Base-by-base conservation (phyloP, 2,113 vertebrate species). In the Marmota monax region DNA sequence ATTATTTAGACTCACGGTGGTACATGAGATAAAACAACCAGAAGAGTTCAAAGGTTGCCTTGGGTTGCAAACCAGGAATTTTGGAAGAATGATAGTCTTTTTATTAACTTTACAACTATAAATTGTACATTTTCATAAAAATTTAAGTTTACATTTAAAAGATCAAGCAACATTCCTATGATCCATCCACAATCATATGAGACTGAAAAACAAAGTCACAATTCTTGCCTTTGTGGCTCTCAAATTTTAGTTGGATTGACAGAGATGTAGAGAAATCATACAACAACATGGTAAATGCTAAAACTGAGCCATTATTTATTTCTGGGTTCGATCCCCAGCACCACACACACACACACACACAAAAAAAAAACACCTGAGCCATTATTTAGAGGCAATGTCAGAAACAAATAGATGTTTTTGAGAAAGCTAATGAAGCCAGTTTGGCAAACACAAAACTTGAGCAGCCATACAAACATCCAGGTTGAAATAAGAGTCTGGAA, bases 61-160 rank as follows among this genome's bases (percentile, higher is more conserved):
- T 10, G 10, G 39, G 7, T 56, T n/a, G 18, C 76, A 80, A 6
- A 48, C 23, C 14, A 32, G 39, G 65, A 79, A 39, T 72, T 72
- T 42, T 34, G 48, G 20, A 11, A 48, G 20, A 11, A 48, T 85
- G 23, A 58, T 0, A 32, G 42, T 84, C 39, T 61, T 25, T 27
- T 34, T 53, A 45, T 42, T 79, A 32, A 72, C 29, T 51, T 77
- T 65, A 20, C 27, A 93, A 76, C 39, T 72, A 18, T 70, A 82
- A 72, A 10, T 58, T 89, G 8, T 13, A 90, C 83, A 22, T 88
- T 84, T n/a, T 78, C 53, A 87, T 58, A 56, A 73, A 94, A 72
- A 65, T 56, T 72, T 84, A 78, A 89, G 70, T 90, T 56, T 56
- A 67, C 17, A 87, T 77, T 90, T 9, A 51, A 87, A 89, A 93